Evolutionary conservation across 2,113 vertebrate genomes (phyloP), one percentile per base, ranked within the genome.

Genomic region (Cercopithecus mona): DNA sequence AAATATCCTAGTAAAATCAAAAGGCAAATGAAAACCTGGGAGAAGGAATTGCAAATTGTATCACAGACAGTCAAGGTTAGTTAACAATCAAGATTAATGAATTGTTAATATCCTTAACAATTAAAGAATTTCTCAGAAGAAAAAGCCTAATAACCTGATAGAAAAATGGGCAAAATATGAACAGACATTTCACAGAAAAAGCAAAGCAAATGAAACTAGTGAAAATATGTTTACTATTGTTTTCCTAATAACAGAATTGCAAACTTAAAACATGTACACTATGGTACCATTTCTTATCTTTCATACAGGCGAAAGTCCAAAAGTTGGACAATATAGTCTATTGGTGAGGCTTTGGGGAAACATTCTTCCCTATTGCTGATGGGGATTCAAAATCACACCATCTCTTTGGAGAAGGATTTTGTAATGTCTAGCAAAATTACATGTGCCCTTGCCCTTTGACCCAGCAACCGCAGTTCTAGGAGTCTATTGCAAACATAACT

Each of bases 1-100:
- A 64, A 64, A 64, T 64, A 64, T 64, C n/a, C 78, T 90, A 93
- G 30, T 48, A 80, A 96, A 93, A 88, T 73, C 35, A 88, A 93
- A 97, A 76, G n/a, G 48, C 55, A 96, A 94, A 61, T 43, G 66
- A 90, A 94, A 96, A 94, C 9, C 18, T 73, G 30, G 30, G 75
- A 52, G 20, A 40, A 64, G 70, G 66, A n/a, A 45, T 13, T 81
- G 7, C 45, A 82, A 76, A 93, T 43, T 61, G 22, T 32, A 66
- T 83, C 32, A 93, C 11, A 92, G 76, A 82, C 83, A 96, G 35
- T 9, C 17, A 89, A 79, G 82, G 12, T 68, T 32, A 68, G 14
- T 68, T 68, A 68, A 64, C 32, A 35, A 32, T 68, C 35, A 35
- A 68, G 32, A 14, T 17, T 32, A 32, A 64, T 64, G 61, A 64